Evolutionary conservation across 1,140 invertebrate genomes (phyloP).

Genomic region (Cardiocondyla obscurior): DNA sequence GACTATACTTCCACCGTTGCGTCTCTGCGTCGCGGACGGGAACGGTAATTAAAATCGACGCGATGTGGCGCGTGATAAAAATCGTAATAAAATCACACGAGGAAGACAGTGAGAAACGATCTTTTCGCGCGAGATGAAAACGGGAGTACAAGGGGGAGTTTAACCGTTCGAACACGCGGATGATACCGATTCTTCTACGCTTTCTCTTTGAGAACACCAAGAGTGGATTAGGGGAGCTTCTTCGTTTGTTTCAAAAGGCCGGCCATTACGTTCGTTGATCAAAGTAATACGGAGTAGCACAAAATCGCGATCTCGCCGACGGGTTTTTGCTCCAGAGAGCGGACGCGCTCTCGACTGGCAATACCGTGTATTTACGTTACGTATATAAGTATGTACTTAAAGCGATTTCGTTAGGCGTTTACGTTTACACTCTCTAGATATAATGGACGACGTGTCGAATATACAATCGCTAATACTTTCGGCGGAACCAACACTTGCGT

Average conservation of each 20-base stretch:
- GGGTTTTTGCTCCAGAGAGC: conserved; percentile 15
- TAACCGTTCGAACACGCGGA: conserved; percentile 28
- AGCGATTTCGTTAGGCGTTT: conserved; percentile 62
- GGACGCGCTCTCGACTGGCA: background rate
- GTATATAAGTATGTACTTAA: conserved; percentile 67
- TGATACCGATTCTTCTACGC: background rate
- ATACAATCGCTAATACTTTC: conserved; percentile 72
- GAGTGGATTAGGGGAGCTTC: background rate
- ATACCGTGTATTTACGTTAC: conserved; percentile 56
- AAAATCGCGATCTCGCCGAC: conserved; percentile 54
- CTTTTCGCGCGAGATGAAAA: background rate
- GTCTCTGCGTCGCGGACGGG: background rate
- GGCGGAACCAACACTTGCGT: conserved; percentile 79
- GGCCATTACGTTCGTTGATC: conserved; percentile 24
- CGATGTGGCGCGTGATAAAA: conserved; percentile 3
- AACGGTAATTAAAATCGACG: conserved; percentile 16
- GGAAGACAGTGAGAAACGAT: background rate
- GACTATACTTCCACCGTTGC: background rate
- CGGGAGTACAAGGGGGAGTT: too few species aligned
- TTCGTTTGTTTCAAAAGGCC: background rate
- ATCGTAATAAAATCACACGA: too few species aligned
- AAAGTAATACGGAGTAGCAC: conserved; percentile 43
- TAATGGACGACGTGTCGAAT: conserved; percentile 61
- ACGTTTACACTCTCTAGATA: conserved; percentile 68
- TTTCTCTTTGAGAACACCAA: conserved; percentile 3